phyloP scores from a whole-genome alignment of 2,113 vertebrate genomes.

The Upupa epops region DNA sequence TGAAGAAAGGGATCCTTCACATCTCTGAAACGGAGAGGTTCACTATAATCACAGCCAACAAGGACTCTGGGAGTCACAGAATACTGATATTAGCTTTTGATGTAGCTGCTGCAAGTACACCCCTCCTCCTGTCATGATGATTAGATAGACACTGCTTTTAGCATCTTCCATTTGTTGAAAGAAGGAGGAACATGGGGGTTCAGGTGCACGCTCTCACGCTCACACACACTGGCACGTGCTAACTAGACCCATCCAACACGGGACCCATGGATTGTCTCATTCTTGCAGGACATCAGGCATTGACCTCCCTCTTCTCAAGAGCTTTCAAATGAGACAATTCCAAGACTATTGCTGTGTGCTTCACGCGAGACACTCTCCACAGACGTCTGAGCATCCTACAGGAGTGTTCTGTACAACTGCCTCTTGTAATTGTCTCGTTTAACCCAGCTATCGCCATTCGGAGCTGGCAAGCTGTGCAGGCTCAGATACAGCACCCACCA shows the following conservation, averaged over 20 bases:
- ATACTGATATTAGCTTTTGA: not conserved
- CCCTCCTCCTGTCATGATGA: not conserved
- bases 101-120: not conserved
- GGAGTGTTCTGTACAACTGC: not conserved
- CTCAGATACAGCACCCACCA: not conserved
- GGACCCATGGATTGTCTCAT: not conserved
- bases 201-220: too few relatives aligned
- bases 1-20: not conserved
- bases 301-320: not conserved
- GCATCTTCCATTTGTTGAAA: not conserved
- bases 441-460: not conserved
- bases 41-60: not conserved
- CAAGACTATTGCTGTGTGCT: not conserved
- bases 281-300: not conserved
- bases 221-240: rapidly evolving
- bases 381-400: not conserved
- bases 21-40: not conserved
- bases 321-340: not conserved
- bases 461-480: not conserved
- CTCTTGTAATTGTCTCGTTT: not conserved
- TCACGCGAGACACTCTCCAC: not conserved
- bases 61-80: not conserved
- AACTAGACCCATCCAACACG: not conserved
- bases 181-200: not conserved
- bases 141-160: not conserved